Percentiles rank a stretch among this genome's conserved stretches.
Conservation (phyloP, 2,888 invertebrate species). For the Synergus japonicus region DNA sequence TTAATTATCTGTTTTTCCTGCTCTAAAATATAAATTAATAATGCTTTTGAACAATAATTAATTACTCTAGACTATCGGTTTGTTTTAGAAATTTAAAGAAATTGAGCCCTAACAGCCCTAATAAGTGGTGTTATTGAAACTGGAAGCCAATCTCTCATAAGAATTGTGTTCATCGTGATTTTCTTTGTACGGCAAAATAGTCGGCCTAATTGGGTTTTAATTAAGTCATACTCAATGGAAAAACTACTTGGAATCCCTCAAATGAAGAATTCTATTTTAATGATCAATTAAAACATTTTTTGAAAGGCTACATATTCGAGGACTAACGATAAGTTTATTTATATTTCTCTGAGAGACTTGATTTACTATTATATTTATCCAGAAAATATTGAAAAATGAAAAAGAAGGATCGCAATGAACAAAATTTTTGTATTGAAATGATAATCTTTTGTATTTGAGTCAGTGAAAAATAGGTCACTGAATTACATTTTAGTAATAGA, state of each 20-base stretch:
- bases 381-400: no score
- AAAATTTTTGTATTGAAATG: no score
- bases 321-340: neutral
- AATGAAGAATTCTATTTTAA: neutral
- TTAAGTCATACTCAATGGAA: neutral
- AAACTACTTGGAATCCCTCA: neutral
- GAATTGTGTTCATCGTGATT: neutral
- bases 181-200: neutral
- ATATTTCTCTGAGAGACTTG: neutral
- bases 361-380: neutral
- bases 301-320: neutral
- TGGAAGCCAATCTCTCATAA: neutral
- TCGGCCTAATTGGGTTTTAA: neutral
- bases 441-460: no score
- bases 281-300: conserved; percentile 10
- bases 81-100: neutral
- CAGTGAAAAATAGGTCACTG: no score
- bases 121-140: neutral
- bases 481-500: no score
- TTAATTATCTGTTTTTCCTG: neutral
- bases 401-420: no score
- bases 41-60: neutral
- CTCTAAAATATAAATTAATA: neutral
- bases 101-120: neutral
- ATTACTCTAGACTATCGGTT: neutral